A percentile compares a stretch with the other conserved stretches of the same genome.
Conservation (phyloP, 1,140 invertebrate genomes). For the Calycopis cecrops region DNA sequence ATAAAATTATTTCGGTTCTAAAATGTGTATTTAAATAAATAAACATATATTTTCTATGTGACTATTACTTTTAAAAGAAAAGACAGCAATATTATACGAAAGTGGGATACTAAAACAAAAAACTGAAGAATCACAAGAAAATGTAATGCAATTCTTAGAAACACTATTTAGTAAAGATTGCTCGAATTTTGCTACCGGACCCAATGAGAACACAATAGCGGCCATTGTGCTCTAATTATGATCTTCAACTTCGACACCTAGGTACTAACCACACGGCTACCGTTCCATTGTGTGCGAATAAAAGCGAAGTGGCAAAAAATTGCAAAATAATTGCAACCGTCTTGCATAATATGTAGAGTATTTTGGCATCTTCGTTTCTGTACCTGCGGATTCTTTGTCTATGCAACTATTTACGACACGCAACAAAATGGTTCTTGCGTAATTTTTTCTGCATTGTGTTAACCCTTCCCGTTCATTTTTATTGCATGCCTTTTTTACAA, state of each 20-base stretch:
- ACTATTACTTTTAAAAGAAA: too few species aligned
- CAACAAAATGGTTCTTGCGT: slow-evolving; percentile 26
- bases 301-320: slow-evolving; percentile 44
- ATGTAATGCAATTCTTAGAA: too few species aligned
- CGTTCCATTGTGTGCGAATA: background rate
- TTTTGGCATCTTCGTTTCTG: background rate
- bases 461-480: slow-evolving; percentile 71
- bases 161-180: too few species aligned
- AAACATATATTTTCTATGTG: too few species aligned
- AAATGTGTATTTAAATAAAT: too few species aligned
- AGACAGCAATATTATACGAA: too few species aligned
- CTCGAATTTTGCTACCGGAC: too few species aligned
- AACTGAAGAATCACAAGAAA: too few species aligned
- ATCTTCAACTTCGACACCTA: background rate
- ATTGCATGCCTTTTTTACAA: slow-evolving; percentile 40
- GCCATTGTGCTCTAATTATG: slow-evolving; percentile 31
- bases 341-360: slow-evolving; percentile 2
- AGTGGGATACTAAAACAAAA: too few species aligned
- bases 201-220: too few species aligned
- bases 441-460: slow-evolving; percentile 68
- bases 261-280: background rate
- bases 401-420: background rate
- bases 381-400: background rate
- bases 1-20: background rate
- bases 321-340: slow-evolving; percentile 24